Base-by-base conservation (phyloP, 2,797 vertebrate species). In the Chromobotia macracanthus region DNA sequence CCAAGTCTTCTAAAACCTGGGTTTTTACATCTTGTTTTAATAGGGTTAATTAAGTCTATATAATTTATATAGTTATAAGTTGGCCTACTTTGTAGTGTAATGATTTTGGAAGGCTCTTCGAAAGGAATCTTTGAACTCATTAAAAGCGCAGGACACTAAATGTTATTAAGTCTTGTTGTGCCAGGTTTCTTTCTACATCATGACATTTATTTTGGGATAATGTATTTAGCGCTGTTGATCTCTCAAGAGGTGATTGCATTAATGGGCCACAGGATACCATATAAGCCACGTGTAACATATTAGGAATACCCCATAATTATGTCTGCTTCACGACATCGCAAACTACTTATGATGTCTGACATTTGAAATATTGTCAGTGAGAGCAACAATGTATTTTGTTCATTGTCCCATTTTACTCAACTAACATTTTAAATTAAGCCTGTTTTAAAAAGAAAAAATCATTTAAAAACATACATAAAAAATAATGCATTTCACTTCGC, bases 331-430 rank as follows among this genome's bases (percentile, higher is more conserved):
- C 86, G 90, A 90, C 89, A 91, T 85, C 86, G 91, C 92, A 91
- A 92, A 91, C 90, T 90, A 89, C 90, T 88, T 92, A 93, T 93
- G 92, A 92, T 93, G 91, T 92, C 92, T 91, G 85, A 79, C 76
- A 63, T 80, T 65, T 71, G 67, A 82, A 56, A 56, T 56, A 51
- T 13, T 8, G 23, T 69, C 28, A 5, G 0, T 56, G 13, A 56
- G 1, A 51, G n/a, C 0, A 55, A n/a, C 28, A 31, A 18, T 15
- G 19, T 48, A 25, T 53, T 50, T 31, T 25, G 53, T 16, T 19
- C 18, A 48, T 2, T 12, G 11, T 48, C 46, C 46, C 46, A 48
- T 31, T 31, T 31, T 31, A 31, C 31, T 31, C 31, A 3, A 31
- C 1, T 31, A 31, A 31, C 31, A 31, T 5, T 31, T 31, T 31